These are phyloP conservation scores for Gobio occitaniae DNA, from an alignment of 2,797 vertebrate genomes.

Conservation along the genomic window DNA sequence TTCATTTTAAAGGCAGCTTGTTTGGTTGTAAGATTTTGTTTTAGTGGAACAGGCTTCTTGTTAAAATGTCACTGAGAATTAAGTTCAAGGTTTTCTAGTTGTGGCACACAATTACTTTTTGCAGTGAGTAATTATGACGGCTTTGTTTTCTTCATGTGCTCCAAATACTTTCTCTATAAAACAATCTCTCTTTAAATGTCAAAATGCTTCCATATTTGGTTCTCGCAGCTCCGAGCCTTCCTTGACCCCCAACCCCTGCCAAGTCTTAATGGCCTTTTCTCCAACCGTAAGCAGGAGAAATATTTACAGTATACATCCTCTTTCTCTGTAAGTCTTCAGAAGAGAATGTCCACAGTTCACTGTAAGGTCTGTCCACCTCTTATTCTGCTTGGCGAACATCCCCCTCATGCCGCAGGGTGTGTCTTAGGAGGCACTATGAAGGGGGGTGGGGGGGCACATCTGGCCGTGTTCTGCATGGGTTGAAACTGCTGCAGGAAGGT, in stretches of 20 bases:
- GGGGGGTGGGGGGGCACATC: conserved; percentile 39
- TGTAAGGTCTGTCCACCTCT: conserved; percentile 33
- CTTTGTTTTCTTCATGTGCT: conserved; percentile 41
- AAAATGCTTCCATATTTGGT: conserved; percentile 47
- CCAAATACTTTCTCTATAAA: conserved; percentile 43
- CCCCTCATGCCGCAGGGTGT: conserved; percentile 55
- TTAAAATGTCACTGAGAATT: conserved; percentile 15
- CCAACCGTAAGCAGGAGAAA: conserved; percentile 41
- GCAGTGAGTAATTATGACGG: conserved; percentile 32
- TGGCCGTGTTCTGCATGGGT: conserved; percentile 33
- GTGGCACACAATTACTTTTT: conserved; percentile 47
- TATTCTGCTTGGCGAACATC: conserved; percentile 29
- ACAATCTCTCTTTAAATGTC: conserved; percentile 59
- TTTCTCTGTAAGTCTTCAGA: conserved; percentile 37
- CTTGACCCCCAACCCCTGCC: conserved; percentile 44
- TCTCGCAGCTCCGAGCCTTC: conserved; percentile 33
- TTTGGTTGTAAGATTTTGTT: conserved; percentile 5
- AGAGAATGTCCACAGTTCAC: conserved; percentile 50
- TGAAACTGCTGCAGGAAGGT: conserved; percentile 34
- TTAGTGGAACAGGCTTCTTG: neutral
- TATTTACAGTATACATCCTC: conserved; percentile 53
- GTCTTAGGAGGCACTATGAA: conserved; percentile 34
- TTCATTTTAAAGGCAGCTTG: neutral
- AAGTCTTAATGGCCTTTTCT: conserved; percentile 55
- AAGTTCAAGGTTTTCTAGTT: conserved; percentile 26